These are phyloP conservation scores for Apostichopus leukothele DNA, from an alignment of 53 echinoderm and acorn worm species.

Conservation along the genomic window DNA sequence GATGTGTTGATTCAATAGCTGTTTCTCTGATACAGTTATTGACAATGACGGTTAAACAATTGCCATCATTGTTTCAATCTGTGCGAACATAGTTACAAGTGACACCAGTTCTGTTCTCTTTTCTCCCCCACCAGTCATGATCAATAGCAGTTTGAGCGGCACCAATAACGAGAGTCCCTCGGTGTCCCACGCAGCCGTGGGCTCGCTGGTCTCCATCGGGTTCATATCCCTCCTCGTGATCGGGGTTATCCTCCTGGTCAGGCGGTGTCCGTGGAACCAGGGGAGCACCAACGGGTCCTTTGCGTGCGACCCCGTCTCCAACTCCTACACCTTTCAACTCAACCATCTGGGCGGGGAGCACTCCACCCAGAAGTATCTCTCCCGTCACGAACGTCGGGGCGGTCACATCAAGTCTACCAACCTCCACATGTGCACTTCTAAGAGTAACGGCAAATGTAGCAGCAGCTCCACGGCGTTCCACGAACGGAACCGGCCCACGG, in stretches of 20 bases:
- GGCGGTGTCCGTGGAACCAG: slow-evolving; percentile 62
- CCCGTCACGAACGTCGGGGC: slow-evolving; percentile 61
- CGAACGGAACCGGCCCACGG: slow-evolving; percentile 83
- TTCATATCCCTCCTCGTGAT: slow-evolving; percentile 65
- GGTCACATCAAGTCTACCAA: slow-evolving; percentile 84
- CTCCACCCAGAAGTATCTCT: slow-evolving; percentile 81
- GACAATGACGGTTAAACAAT: too few species aligned
- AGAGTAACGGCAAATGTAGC: slow-evolving; percentile 63
- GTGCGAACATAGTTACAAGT: too few species aligned
- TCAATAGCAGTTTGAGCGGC: neutral
- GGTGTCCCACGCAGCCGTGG: slow-evolving; percentile 77
- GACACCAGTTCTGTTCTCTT: neutral
- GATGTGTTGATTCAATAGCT: too few species aligned
- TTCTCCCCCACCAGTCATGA: neutral
- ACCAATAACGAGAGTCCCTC: neutral
- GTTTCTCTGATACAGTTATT: too few species aligned
- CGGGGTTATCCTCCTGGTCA: slow-evolving; percentile 70
- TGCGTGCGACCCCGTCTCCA: slow-evolving; percentile 58
- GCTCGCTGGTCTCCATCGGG: slow-evolving; percentile 71
- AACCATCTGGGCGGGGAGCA: slow-evolving; percentile 86
- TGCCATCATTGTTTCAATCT: too few species aligned
- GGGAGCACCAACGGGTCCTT: slow-evolving; percentile 41
- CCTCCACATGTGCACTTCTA: slow-evolving; percentile 69
- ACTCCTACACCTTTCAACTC: slow-evolving; percentile 78
- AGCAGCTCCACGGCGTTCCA: slow-evolving; percentile 61